Evolutionary conservation across 53 echinoderm and acorn worm species (phyloP).

Genomic region (Crossaster papposus): DNA sequence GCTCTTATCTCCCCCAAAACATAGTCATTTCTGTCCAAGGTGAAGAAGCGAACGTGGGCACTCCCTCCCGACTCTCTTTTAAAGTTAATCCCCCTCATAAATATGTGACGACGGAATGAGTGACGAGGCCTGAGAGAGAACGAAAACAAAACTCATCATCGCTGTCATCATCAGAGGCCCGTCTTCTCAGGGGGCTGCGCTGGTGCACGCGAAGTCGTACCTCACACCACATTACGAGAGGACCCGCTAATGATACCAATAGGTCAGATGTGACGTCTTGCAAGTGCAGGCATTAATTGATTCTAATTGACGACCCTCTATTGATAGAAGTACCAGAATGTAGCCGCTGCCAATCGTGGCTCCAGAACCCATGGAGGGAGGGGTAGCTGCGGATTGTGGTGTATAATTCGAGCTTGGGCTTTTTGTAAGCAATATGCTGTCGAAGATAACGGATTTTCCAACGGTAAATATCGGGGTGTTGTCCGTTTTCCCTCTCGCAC

Average conservation of each 20-base stretch:
- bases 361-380: neutral
- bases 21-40: neutral
- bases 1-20: slow-evolving; percentile 16
- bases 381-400: too few relatives aligned
- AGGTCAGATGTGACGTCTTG: slow-evolving; percentile 51
- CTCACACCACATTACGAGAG: neutral
- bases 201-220: neutral
- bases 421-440: slow-evolving; percentile 30
- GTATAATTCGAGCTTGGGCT: neutral
- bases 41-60: neutral
- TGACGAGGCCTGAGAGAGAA: neutral
- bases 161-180: neutral
- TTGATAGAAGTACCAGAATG: slow-evolving; percentile 45
- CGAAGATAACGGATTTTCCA: slow-evolving; percentile 48
- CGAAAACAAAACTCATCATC: neutral
- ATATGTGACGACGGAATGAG: slow-evolving; percentile 13
- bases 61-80: neutral
- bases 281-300: slow-evolving; percentile 29
- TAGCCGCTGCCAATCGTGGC: slow-evolving; percentile 1
- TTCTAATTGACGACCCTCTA: slow-evolving; percentile 34
- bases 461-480: slow-evolving; percentile 42
- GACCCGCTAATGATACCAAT: slow-evolving; percentile 11
- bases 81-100: slow-evolving; percentile 5
- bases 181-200: neutral
- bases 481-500: slow-evolving; percentile 19